Conservation (phyloP, 1,140 invertebrate genomes). For the Dendrolimus punctatus region DNA sequence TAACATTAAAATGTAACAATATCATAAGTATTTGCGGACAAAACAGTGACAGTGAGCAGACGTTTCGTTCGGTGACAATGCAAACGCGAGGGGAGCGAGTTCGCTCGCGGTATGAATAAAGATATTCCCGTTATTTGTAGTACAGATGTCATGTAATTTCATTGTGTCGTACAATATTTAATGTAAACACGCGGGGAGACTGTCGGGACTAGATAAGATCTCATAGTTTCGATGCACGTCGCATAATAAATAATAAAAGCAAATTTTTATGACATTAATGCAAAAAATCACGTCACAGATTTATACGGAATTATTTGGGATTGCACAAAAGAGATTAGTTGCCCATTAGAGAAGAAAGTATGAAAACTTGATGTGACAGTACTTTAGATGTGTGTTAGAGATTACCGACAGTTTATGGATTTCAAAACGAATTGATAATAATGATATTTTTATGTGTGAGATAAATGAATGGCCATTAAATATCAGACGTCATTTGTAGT, state of each 20-base stretch:
- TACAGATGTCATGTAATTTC: constrained; percentile 71
- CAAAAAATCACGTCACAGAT: constrained; percentile 46
- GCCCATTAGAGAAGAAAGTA: constrained; percentile 25
- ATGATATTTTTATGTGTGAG: no score
- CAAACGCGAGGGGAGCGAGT: constrained; percentile 52
- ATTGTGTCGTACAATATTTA: constrained; percentile 70
- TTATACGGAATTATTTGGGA: constrained; percentile 44
- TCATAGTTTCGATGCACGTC: constrained; percentile 40
- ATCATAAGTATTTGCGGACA: neutral
- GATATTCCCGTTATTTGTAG: constrained; percentile 70
- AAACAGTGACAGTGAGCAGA: constrained; percentile 51
- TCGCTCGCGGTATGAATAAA: constrained; percentile 67
- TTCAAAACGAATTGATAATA: no score
- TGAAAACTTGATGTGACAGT: constrained; percentile 8
- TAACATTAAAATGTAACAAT: neutral
- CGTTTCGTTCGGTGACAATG: constrained; percentile 46
- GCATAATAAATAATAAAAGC: constrained; percentile 42
- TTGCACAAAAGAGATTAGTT: constrained; percentile 52
- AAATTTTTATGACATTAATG: constrained; percentile 37
- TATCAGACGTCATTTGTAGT: no score
- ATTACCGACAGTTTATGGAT: no score
- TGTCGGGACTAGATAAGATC: constrained; percentile 56
- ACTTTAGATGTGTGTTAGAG: no score
- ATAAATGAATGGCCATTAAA: no score
- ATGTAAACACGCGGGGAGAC: constrained; percentile 64